Base-by-base conservation (phyloP, 1,140 invertebrate genomes). In the Drosophila repletoides region DNA sequence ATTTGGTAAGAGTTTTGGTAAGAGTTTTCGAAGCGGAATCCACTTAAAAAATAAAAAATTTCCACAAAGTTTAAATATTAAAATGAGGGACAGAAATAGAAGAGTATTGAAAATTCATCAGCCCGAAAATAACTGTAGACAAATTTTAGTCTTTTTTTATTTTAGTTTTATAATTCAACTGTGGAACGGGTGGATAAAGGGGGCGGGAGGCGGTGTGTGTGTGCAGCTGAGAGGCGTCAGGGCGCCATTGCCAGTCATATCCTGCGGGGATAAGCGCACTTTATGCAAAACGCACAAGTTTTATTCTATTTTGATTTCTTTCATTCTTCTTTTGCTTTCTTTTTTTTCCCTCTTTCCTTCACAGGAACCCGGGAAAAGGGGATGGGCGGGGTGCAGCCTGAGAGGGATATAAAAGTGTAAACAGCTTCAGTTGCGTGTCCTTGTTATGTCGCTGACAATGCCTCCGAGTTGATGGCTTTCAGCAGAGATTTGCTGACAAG, bases 211-310 rank as follows among this genome's bases (percentile, higher is more conserved):
- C 5, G 15, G 26, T 33, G 26, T 34, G 21, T 36, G 33, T 45
- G 29, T 34, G 59, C 29, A 45, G 34, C 14, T 45, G 38, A 59
- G 49, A 51, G 55, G 33, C 45, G 52, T 76, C 33, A 65, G 68
- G 70, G 72, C 76, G 68, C 83, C 77, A 81, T 81, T 81, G 77
- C 72, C 77, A 83, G 77, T 81, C 77, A 81, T 81, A 76, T 81
- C 77, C 77, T 83, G 77, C 69, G 77, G 77, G 77, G 77, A 81
- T 81, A 81, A 81, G 77, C 77, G 77, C 77, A 81, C 77, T 81
- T 81, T 83, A 81, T 81, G 77, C 77, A 81, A 81, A 81, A 83
- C 77, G 77, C 77, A 76, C 77, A 83, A 81, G 58, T 83, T 81
- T 76, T 83, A 72, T 72, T 71, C 55, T 51, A 52, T 58, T 63